Evolutionary conservation across 2,797 vertebrate genomes (phyloP), one percentile per base, ranked within the genome.

Genomic region (Menidia menidia): DNA sequence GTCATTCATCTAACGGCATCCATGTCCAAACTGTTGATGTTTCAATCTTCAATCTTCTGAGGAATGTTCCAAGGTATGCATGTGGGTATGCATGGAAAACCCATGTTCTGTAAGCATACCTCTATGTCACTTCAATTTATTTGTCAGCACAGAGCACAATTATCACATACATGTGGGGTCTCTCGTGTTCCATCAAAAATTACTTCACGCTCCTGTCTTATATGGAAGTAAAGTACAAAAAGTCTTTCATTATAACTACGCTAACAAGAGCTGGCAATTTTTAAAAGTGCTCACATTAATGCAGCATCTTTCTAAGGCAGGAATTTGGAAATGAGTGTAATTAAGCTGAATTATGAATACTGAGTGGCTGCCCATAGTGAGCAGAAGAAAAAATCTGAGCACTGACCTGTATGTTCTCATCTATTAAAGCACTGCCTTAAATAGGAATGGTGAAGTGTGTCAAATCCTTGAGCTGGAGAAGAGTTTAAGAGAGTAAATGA

Each of bases 271-370:
- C 10, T 39, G 35, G 73, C 68, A 44, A 48, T 60, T 69, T 59
- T 51, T 52, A 76, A 80, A 63, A 43, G 42, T 32, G 7, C 60
- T 25, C 42, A 47, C 32, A 52, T 56, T 4, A 16, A 33, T 81
- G 12, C 11, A 54, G 43, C 44, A 75, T 75, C 65, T 71, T 83
- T 81, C 65, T 66, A 66, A 82, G 78, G 66, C 66, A 74, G 78
- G 75, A 80, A 87, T 87, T 71, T 78, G 71, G 84, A 69, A 64
- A 64, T 55, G 32, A 43, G 71, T 82, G 84, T 82, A 25, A 25
- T 25, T 25, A 59, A 88, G 44, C n/a, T 61, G 8, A 65, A 66
- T 77, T 88, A 85, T 85, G 91, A 91, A 89, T 85, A 88, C 16
- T 77, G 25, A 25, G 25, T 25, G 25, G 25, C 25, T 25, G 25